Base-by-base conservation (phyloP, 1,140 invertebrate species). In the Artemia franciscana region DNA sequence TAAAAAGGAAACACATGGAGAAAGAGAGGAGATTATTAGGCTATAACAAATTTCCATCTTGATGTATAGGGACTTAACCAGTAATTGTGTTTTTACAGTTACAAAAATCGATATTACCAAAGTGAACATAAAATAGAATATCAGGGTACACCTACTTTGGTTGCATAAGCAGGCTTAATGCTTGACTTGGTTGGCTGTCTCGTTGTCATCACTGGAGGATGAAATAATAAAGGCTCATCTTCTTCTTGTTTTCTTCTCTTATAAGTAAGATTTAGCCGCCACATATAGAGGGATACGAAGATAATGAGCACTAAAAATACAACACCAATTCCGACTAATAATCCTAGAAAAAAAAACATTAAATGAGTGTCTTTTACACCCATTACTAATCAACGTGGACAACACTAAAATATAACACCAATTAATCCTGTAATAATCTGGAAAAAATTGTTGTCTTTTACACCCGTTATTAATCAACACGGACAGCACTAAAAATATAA, bases 191-290 rank as follows among this genome's bases (percentile, higher is more conserved):
- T 12, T 51, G 21, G 12, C 39, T 18, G 12, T 51, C 12, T 18
- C 12, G 39, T 3, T 51, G 12, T 18, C 39, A 51, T 12, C 21
- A 12, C 21, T 3, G 39, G 39, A 51, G 39, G 39, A 1, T 12
- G 39, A 3, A 82, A 74, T 58, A 83, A 82, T 63, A 78, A 78
- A 68, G 81, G 80, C 69, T 83, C 81, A 0, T 80, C 82, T 74
- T 82, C 79, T 62, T 80, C 76, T 70, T 84, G 82, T 64, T 81
- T 76, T 28, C 79, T 75, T 66, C 77, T 72, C 72, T 80, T 83
- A 68, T 83, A 81, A 62, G 68, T 62, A 3, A 66, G 62, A 60
- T 74, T 68, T 2, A 68, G 69, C 5, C 70, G 64, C 58, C 70
- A 73, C 18, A 72, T 69, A 62, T 73, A 71, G 39, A 70, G 71